These are phyloP conservation scores for Odocoileus hemionus DNA, from an alignment of 2,113 vertebrate species.

Conservation along the genomic window DNA sequence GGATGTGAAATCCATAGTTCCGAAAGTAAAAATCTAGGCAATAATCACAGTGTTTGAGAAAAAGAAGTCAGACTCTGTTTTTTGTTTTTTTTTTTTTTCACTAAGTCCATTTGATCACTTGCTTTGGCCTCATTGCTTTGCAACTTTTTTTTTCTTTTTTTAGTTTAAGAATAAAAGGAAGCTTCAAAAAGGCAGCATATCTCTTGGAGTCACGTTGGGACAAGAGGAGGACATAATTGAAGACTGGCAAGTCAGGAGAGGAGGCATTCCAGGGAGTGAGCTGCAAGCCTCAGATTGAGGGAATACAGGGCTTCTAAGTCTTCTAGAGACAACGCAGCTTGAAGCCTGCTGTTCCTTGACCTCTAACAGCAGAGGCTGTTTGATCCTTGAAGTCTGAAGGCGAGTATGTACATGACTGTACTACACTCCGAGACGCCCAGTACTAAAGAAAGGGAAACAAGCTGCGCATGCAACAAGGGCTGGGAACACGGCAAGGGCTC, in stretches of 20 bases:
- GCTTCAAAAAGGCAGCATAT: not conserved
- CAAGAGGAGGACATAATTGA: not conserved
- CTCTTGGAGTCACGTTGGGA: not conserved
- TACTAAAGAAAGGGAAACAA: not conserved
- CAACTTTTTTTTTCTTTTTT: not conserved
- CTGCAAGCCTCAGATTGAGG: not conserved
- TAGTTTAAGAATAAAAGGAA: not conserved
- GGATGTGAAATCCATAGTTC: not conserved
- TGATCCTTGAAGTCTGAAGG: not conserved
- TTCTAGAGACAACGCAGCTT: not conserved
- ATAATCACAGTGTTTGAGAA: not conserved
- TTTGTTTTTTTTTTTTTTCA: not conserved
- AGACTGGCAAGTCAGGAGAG: not conserved
- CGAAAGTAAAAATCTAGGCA: not conserved
- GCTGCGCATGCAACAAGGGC: not conserved
- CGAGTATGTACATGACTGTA: not conserved
- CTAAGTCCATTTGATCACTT: not conserved
- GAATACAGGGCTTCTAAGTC: not conserved
- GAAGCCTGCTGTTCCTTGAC: not conserved
- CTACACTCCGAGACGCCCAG: not conserved
- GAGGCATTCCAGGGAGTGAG: not conserved
- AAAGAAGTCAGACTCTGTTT: not conserved
- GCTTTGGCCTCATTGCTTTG: not conserved
- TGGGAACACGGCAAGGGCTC: not conserved
- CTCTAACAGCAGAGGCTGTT: not conserved